A percentile compares a stretch with the other conserved stretches of the same genome.
phyloP scores from a whole-genome alignment of 2,888 invertebrate genomes.

The Melanargia galathea region DNA sequence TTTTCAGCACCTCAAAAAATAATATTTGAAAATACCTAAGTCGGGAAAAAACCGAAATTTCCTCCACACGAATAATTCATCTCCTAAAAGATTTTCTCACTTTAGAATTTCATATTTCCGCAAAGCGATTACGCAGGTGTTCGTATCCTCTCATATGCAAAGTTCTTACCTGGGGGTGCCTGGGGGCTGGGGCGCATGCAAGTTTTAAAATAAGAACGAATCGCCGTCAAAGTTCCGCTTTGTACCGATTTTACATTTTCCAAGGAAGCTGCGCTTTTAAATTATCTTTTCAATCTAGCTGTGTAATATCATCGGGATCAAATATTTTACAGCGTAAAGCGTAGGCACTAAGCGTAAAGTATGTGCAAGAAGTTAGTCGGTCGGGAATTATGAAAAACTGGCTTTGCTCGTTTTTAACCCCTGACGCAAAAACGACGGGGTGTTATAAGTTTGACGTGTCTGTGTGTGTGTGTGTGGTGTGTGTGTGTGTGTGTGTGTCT shows the following conservation, averaged over 20 bases:
- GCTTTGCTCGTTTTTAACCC: no score
- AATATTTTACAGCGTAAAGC: no score
- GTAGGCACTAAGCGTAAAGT: no score
- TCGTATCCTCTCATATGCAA: slow-evolving; percentile 18
- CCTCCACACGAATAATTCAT: slow-evolving; percentile 5
- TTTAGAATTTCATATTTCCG: slow-evolving; percentile 17
- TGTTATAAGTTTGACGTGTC: no score
- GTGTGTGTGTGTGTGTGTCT: no score
- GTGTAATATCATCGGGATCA: no score
- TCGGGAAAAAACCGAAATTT: neutral
- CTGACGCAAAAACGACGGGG: no score
- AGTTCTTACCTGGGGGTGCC: slow-evolving; percentile 19
- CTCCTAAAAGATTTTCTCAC: slow-evolving; percentile 12
- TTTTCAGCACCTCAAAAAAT: neutral
- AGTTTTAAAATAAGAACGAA: slow-evolving; percentile 15
- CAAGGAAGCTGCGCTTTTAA: slow-evolving; percentile 10
- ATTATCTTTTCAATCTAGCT: slow-evolving; percentile 6
- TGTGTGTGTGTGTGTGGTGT: no score
- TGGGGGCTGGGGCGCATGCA: slow-evolving; percentile 17
- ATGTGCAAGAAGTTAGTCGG: no score
- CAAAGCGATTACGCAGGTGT: slow-evolving; percentile 17
- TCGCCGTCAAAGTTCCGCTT: slow-evolving; percentile 18
- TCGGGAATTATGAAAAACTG: no score
- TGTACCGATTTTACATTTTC: slow-evolving; percentile 17
- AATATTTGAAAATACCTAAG: neutral